These are phyloP conservation scores for Pangasius macronema DNA, from an alignment of 2,797 vertebrate genomes.

Conservation along the genomic window DNA sequence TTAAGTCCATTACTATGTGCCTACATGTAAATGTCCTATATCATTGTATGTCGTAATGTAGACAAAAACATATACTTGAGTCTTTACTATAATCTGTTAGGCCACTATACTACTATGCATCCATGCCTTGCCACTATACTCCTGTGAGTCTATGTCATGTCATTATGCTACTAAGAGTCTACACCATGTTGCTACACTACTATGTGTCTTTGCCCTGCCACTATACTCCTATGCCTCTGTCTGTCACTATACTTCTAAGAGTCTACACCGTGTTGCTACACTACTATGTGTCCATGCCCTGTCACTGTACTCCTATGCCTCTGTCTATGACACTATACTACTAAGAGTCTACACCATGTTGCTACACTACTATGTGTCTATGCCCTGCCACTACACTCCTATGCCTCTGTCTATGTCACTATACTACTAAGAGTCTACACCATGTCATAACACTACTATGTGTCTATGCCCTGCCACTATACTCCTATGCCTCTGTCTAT, in stretches of 20 bases:
- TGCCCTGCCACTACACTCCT: background rate
- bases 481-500: background rate
- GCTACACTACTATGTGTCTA: background rate
- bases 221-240: background rate
- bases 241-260: background rate
- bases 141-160: background rate
- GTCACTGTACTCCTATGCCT: background rate
- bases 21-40: background rate
- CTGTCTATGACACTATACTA: background rate
- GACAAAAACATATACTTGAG: background rate
- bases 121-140: background rate
- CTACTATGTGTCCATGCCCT: background rate
- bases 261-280: too few species aligned
- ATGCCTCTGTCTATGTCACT: background rate
- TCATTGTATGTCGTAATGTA: background rate
- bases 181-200: background rate
- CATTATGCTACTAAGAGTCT: background rate
- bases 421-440: too few species aligned
- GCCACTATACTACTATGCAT: background rate
- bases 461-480: background rate
- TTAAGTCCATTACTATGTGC: background rate
- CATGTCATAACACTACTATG: too few species aligned
- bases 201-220: background rate
- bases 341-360: background rate
- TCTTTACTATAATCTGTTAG: background rate